Base-by-base conservation (phyloP, 2,113 vertebrate genomes). In the Sciurus niger region DNA sequence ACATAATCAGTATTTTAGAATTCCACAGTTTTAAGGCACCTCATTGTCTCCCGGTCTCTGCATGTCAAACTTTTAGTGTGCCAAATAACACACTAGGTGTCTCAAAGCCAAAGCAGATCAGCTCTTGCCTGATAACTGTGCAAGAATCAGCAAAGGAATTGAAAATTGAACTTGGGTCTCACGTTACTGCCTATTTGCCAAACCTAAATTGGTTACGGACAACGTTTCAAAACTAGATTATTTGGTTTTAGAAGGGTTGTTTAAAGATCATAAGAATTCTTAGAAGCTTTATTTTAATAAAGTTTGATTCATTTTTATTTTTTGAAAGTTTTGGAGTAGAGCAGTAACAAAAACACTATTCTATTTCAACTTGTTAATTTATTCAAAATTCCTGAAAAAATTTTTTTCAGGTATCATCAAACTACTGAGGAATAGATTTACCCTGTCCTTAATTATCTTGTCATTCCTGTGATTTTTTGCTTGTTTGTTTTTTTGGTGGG, bases 121-220 rank as follows among this genome's bases (percentile, higher is more conserved):
- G 40, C 70, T 74, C 53, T 93, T 1, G 4, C 73, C 51, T 79
- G 67, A 12, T 63, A 58, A 72, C 32, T 84, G 53, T 76, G 67
- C 60, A 65, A 48, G 72, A 92, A 63, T 97, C 94, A 83, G 77
- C 55, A 91, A 84, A 86, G 10, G 79, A 68, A 63, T 88, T 90
- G 82, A 86, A 73, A 77, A 63, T 40, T 43, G 68, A 95, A 63
- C 32, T 51, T 18, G 8, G 84, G 73, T 77, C 67, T 93, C 46
- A 72, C 48, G 40, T 93, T 96, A 92, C 79, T 77, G 73, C 24
- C 25, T 78, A 30, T 67, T 93, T 93, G 79, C 73, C 11, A 63
- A 43, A 65, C 40, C 51, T 40, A 87, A 48, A 22, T 48, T 89
- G 30, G 51, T 46, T 53, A 37, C 37, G 77, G 91, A 51, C 43